Evolutionary conservation across 64 coral and sea anemone species (phyloP).

Genomic region (Acropora yongei): DNA sequence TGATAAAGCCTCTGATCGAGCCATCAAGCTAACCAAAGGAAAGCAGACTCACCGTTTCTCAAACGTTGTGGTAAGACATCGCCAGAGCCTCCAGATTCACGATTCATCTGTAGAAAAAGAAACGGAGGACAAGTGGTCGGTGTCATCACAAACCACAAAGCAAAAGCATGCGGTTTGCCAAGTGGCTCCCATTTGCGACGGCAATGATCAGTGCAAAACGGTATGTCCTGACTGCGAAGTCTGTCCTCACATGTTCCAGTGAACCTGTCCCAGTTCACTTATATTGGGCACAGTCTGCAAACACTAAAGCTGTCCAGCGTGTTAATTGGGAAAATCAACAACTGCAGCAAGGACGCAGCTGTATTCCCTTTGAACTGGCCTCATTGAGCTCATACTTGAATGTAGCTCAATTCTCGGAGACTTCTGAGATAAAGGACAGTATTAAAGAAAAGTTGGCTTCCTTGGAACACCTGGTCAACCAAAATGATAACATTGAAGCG

Average conservation of each 20-base stretch:
- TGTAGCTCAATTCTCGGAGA: too few relatives aligned
- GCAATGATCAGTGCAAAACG: slow-evolving; percentile 25
- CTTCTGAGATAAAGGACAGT: too few relatives aligned
- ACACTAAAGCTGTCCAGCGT: slow-evolving; percentile 20
- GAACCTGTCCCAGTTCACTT: slow-evolving; percentile 9
- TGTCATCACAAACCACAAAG: slow-evolving; percentile 14
- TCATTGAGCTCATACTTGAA: not conserved
- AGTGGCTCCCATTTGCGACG: not conserved
- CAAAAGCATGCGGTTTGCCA: slow-evolving; percentile 2
- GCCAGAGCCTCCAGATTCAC: slow-evolving; percentile 4
- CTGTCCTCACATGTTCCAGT: not conserved
- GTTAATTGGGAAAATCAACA: not conserved
- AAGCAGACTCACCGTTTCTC: slow-evolving; percentile 14
- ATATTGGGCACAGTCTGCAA: slow-evolving; percentile 64
- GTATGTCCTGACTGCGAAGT: not conserved
- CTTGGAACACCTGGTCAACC: too few relatives aligned
- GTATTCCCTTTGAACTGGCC: slow-evolving; percentile 22
- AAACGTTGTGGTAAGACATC: slow-evolving; percentile 29
- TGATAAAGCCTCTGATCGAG: slow-evolving; percentile 49
- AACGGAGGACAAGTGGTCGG: not conserved
- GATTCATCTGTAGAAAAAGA: slow-evolving; percentile 4
- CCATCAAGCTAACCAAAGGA: slow-evolving; percentile 66
- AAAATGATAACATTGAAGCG: too few relatives aligned
- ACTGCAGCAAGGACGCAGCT: not conserved
- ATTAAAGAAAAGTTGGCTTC: slow-evolving; percentile 1